phyloP scores from a whole-genome alignment of 2,888 invertebrate species.

The Oscheius myriophilus region DNA sequence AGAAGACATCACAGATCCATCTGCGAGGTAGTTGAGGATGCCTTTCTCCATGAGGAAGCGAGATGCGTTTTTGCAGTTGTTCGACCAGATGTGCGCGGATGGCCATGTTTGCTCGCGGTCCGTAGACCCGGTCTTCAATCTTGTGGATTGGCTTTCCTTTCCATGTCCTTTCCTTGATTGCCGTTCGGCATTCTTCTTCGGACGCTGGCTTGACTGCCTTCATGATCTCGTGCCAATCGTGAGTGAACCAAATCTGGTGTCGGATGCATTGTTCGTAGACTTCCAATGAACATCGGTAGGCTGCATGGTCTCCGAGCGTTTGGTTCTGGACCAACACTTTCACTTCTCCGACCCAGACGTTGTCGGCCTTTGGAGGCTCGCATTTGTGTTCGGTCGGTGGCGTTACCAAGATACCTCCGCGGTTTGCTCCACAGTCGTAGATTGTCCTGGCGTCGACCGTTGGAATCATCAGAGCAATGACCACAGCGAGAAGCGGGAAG shows the following conservation, averaged over 20 bases:
- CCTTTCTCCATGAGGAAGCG: constrained; percentile 16
- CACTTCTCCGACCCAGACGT: neutral
- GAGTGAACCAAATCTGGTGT: neutral
- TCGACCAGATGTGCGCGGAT: neutral
- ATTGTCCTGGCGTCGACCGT: neutral
- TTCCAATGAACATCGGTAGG: constrained; percentile 1
- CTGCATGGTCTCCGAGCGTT: neutral
- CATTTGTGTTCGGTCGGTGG: neutral
- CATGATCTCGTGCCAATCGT: too few relatives aligned
- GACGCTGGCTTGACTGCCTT: neutral
- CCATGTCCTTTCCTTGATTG: neutral
- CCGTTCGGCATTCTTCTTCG: constrained; percentile 13
- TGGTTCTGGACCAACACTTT: neutral
- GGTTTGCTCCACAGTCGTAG: neutral
- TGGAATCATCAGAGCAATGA: too few relatives aligned
- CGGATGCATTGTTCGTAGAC: neutral
- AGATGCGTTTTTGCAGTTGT: neutral
- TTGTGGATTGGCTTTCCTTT: neutral
- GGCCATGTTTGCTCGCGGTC: neutral
- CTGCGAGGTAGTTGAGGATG: neutral
- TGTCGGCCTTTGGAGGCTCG: neutral
- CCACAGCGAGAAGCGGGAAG: too few relatives aligned
- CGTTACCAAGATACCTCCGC: constrained; percentile 5
- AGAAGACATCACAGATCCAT: neutral
- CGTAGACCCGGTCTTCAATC: neutral